Base-by-base conservation (phyloP, 2,888 invertebrate species). In the Pecten maximus region DNA sequence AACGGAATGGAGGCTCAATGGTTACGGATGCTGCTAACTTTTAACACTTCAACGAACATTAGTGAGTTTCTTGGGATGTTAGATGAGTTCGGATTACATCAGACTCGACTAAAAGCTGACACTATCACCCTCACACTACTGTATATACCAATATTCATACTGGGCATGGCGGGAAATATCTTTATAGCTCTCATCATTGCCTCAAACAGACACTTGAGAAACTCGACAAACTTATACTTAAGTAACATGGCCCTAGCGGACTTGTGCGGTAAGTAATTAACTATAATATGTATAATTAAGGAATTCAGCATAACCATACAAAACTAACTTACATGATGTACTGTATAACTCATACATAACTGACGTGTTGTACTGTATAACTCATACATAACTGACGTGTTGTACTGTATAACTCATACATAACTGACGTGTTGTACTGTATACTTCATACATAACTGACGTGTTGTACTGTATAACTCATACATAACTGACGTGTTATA, bases 231-330 rank as follows among this genome's bases (percentile, higher is more conserved):
- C 60, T 90, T 93, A 39, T 92, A 94, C 39, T 90, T 95, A 60
- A 93, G 93, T 90, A 95, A 94, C 60, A 90, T 95, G 91, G 94
- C 94, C 0, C 87, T 93, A 16, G 93, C 95, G 0, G 95, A 95
- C 90, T 87, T 93, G 23, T 91, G 91, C 91, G 94, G 94, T 94
- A 92, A 92, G 94, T 89, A 16, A 15, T 86, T 3, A 10, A 10
- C n/a, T n/a, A n/a, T n/a, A n/a, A n/a, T n/a, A n/a, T n/a, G n/a
- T n/a, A n/a, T n/a, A n/a, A n/a, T n/a, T n/a, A n/a, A n/a, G n/a
- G n/a, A n/a, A n/a, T 10, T 44, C 44, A 44, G 6, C 44, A 44
- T 44, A 12, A 12, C 44, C 44, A 44, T 44, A 44, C 44, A 44
- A 6, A 44, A 44, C 8, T 12, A 6, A 10, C 12, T 12, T 44